Base-by-base conservation (phyloP, 2,797 vertebrate species). In the Gymnothorax reevesii region DNA sequence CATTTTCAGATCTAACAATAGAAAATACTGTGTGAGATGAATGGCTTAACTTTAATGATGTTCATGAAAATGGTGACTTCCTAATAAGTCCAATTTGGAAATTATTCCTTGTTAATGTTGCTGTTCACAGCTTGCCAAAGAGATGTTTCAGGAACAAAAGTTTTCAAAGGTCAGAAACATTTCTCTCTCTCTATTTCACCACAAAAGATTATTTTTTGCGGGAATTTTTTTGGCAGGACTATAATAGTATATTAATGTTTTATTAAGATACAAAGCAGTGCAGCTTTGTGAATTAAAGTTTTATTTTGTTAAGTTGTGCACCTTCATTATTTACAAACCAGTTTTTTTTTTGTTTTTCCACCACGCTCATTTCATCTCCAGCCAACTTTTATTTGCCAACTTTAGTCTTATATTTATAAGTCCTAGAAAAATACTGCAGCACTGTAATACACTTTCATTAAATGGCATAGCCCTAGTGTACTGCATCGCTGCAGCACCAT, bases 261-360 rank as follows among this genome's bases (percentile, higher is more conserved):
- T 66, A 66, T 66, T 66, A 66, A 66, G 62, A 66, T 66, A 22
- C 62, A 66, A 66, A 66, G 15, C 62, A 66, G 20, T 66, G 62
- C 62, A 66, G 62, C 8, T 66, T 66, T 8, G n/a, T 4, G 22
- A 66, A 66, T n/a, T 66, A 22, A 66, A 66, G 4, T 66, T 66
- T 66, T 66, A 66, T 66, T 66, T 66, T 66, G 62, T 66, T 66
- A n/a, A 66, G 62, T 66, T 66, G 62, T 66, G 62, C 62, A 66
- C 20, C 62, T 22, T 66, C 62, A 66, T 66, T 22, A 66, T 66
- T 66, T 66, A 66, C 62, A n/a, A 66, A 66, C 20, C 20, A 4
- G n/a, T 6, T 66, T n/a, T 66, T n/a, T 7, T 4, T n/a, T 22
- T 42, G 33, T 42, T 66, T 66, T 66, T 66, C 20, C n/a, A n/a